A percentile compares a stretch with the other conserved stretches of the same genome.
phyloP scores from a whole-genome alignment of 2,888 invertebrate genomes.

The Acanthoscelides obtectus region DNA sequence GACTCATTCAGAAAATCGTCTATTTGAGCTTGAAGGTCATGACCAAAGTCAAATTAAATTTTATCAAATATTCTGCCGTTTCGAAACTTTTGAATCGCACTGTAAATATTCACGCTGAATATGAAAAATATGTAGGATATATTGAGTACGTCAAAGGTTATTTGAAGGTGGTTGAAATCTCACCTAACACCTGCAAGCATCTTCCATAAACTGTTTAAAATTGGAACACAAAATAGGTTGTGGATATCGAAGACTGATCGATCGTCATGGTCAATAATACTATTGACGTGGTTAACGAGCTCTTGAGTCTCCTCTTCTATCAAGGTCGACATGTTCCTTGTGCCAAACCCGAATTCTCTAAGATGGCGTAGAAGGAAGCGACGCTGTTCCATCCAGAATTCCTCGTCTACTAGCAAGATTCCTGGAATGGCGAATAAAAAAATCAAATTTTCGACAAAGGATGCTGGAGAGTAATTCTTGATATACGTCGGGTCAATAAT shows the following conservation, averaged over 20 bases:
- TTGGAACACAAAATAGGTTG: slow-evolving; percentile 69
- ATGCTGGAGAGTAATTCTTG: not conserved
- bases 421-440: slow-evolving; percentile 22
- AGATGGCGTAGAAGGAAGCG: slow-evolving; percentile 72
- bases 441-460: not conserved
- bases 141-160: too few species aligned
- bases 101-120: too few species aligned
- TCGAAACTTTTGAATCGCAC: too few species aligned
- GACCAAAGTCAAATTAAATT: too few species aligned
- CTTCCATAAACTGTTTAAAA: slow-evolving; percentile 76
- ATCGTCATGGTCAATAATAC: slow-evolving; percentile 45
- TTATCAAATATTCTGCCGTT: too few species aligned
- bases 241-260: slow-evolving; percentile 54
- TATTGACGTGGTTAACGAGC: slow-evolving; percentile 55
- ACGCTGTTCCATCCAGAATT: slow-evolving; percentile 62
- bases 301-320: slow-evolving; percentile 66
- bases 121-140: too few species aligned
- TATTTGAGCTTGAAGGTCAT: too few species aligned
- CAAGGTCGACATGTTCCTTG: slow-evolving; percentile 68
- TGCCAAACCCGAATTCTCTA: slow-evolving; percentile 78
- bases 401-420: slow-evolving; percentile 68
- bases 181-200: slow-evolving; percentile 69
- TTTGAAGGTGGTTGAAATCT: too few species aligned
- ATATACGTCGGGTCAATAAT: too few species aligned
- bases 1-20: too few species aligned